These are phyloP conservation scores for Macaria notata DNA, from an alignment of 2,888 invertebrate genomes.

Conservation along the genomic window DNA sequence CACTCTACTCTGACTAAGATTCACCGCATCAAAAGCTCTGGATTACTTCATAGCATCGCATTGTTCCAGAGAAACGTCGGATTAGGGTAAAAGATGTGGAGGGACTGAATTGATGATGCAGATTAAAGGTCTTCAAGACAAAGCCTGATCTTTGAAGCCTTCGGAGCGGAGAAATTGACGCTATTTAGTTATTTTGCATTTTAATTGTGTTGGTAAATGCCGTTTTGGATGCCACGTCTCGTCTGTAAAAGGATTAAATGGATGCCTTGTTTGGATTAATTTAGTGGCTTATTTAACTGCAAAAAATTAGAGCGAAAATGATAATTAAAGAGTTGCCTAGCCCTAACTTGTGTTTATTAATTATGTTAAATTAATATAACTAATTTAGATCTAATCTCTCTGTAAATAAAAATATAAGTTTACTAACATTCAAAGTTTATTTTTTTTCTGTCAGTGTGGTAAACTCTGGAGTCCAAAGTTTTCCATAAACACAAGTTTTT, in stretches of 20 bases:
- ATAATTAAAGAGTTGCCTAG: too few species aligned
- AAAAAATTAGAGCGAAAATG: too few species aligned
- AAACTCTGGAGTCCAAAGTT: too few species aligned
- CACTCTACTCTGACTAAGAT: conserved; percentile 17
- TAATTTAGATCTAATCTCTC: too few species aligned
- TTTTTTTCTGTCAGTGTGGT: too few species aligned
- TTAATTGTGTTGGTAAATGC: conserved; percentile 38
- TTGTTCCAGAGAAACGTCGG: conserved; percentile 30
- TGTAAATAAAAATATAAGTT: too few species aligned
- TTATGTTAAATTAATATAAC: too few species aligned
- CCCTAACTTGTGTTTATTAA: too few species aligned
- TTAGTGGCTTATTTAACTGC: conserved; percentile 23
- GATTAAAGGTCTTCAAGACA: conserved; percentile 43
- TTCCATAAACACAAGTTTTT: too few species aligned
- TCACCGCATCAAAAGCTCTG: conserved; percentile 23
- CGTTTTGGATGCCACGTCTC: conserved; percentile 34
- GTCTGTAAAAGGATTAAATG: conserved; percentile 34
- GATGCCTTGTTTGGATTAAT: conserved; percentile 28
- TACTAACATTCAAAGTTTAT: too few species aligned
- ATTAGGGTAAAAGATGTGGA: conserved; percentile 23
- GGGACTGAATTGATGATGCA: conserved; percentile 44
- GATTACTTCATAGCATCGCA: conserved; percentile 24
- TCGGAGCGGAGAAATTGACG: conserved; percentile 37
- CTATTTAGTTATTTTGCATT: conserved; percentile 39
- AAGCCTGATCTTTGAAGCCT: conserved; percentile 36